Evolutionary conservation across 2,113 vertebrate species (phyloP).

Genomic region (Eptesicus fuscus): DNA sequence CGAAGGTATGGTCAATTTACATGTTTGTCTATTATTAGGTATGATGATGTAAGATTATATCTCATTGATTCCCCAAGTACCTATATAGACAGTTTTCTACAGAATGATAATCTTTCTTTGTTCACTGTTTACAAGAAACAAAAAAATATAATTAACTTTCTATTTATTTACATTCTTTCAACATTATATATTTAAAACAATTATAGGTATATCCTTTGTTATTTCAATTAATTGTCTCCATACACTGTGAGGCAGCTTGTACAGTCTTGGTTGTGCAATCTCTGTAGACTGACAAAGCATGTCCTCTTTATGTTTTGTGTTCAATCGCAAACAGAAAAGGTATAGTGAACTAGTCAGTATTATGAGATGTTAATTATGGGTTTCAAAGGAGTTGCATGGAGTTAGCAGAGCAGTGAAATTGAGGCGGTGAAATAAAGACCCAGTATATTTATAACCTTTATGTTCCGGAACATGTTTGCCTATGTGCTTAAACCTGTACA

Average conservation of each 20-base stretch:
- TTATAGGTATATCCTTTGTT: background rate
- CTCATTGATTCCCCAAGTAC: background rate
- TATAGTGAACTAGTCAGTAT: background rate
- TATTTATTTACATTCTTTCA: background rate
- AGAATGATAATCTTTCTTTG: background rate
- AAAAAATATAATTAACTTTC: background rate
- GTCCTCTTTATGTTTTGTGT: background rate
- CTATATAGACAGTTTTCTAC: background rate
- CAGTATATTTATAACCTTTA: background rate
- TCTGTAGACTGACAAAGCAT: background rate
- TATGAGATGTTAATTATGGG: slow-evolving; percentile 23
- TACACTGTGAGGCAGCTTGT: background rate
- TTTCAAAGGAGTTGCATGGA: background rate
- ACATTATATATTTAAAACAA: background rate
- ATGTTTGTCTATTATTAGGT: too few relatives aligned
- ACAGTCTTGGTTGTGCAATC: background rate
- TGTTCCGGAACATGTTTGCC: background rate
- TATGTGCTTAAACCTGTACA: background rate
- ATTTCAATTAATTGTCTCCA: background rate
- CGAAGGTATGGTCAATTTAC: too few relatives aligned
- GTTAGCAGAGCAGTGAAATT: background rate
- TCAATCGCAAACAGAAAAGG: background rate
- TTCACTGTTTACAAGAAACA: background rate
- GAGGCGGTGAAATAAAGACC: background rate
- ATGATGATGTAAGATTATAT: background rate